Conservation (phyloP, 2,113 vertebrate species). For the Gnathonemus longibarbis region DNA sequence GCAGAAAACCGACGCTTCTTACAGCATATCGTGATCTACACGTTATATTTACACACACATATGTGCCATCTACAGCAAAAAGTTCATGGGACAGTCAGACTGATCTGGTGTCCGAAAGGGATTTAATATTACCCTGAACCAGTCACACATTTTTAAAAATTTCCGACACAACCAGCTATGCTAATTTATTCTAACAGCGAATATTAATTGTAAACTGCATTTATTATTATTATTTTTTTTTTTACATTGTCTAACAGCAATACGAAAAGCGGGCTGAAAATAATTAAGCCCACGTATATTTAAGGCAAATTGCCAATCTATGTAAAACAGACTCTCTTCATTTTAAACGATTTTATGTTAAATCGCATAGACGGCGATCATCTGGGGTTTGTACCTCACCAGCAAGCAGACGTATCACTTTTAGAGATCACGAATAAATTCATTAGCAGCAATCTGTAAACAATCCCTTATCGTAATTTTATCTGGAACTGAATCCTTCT, state of each 20-base stretch:
- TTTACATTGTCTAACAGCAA: background rate
- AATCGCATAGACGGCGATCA: background rate
- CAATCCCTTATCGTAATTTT: background rate
- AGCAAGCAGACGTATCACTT: background rate
- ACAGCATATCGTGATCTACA: background rate
- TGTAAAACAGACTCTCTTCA: background rate
- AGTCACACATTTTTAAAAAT: background rate
- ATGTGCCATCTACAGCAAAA: background rate
- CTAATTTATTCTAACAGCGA: background rate
- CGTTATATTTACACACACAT: background rate
- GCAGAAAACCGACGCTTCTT: background rate
- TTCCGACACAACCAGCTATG: background rate
- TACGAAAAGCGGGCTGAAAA: background rate
- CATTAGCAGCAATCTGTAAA: background rate
- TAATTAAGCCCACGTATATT: background rate
- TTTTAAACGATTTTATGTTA: background rate
- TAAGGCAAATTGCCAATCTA: background rate
- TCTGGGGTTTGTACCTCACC: background rate
- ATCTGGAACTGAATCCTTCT: background rate
- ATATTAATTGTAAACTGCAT: background rate
- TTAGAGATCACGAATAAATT: background rate
- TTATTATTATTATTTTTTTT: background rate
- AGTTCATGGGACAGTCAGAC: background rate
- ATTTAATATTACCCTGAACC: background rate
- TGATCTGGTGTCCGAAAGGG: background rate